Evolutionary conservation across 2,113 vertebrate genomes (phyloP).

Genomic region (Microcebus lehilahytsara): DNA sequence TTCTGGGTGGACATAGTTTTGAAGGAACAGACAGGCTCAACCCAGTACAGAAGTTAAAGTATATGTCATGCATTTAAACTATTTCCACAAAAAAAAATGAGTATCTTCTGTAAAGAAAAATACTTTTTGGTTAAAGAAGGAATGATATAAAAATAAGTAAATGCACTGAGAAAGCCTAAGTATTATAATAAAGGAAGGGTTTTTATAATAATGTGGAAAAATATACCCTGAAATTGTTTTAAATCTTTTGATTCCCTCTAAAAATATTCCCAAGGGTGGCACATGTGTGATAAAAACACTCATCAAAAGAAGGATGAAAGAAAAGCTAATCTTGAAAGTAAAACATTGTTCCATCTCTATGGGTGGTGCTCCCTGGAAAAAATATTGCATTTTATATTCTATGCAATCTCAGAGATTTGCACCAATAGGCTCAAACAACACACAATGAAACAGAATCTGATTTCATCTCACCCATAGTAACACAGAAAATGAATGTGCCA

Average conservation of each 20-base stretch:
- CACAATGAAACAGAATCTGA: not conserved
- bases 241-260: conserved; percentile 6
- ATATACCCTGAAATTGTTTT: conserved; percentile 15
- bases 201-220: conserved; percentile 29
- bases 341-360: not conserved
- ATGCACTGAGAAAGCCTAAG: not conserved
- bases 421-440: not conserved
- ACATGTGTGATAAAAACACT: not conserved
- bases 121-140: not conserved
- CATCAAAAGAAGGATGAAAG: not conserved
- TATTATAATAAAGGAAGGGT: conserved; percentile 12
- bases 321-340: conserved; percentile 40
- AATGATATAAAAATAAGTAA: conserved; percentile 10
- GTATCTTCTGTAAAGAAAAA: not conserved
- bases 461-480: not conserved
- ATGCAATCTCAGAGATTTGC: not conserved
- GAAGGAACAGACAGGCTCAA: not conserved
- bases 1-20: not conserved
- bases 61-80: not conserved
- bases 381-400: conserved; percentile 15
- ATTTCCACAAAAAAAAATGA: not conserved
- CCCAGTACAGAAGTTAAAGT: not conserved
- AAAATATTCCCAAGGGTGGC: not conserved
- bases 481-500: not conserved
- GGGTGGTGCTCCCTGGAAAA: not conserved